Percentiles rank a stretch among this genome's conserved stretches.
Conservation (phyloP, 1,140 invertebrate species). For the Lepidotrigona ventralis region DNA sequence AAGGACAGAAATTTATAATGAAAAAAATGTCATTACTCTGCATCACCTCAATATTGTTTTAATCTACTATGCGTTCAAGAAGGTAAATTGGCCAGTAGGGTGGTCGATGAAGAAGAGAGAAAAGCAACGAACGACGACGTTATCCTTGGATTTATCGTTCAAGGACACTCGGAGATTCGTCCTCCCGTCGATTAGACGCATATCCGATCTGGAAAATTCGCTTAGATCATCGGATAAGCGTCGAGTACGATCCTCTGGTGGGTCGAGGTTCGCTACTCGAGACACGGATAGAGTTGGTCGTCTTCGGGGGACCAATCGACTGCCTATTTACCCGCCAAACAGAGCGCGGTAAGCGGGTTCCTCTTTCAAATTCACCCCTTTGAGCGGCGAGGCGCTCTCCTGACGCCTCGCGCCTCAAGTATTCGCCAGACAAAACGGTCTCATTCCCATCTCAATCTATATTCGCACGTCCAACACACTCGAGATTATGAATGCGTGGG, state of each 20-base stretch:
- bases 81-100: neutral
- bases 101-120: neutral
- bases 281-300: constrained; percentile 29
- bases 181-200: constrained; percentile 58
- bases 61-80: neutral
- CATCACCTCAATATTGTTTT: neutral
- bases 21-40: neutral
- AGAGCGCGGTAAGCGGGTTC: constrained; percentile 41
- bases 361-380: constrained; percentile 70
- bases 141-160: constrained; percentile 44
- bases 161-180: constrained; percentile 33
- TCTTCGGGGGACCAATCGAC: constrained; percentile 63
- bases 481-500: constrained; percentile 78
- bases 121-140: neutral
- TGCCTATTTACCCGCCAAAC: constrained; percentile 74
- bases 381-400: constrained; percentile 45
- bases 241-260: constrained; percentile 43
- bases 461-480: constrained; percentile 78
- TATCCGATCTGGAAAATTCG: constrained; percentile 67
- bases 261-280: constrained; percentile 43
- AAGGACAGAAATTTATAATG: constrained; percentile 43
- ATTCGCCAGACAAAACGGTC: constrained; percentile 73
- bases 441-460: constrained; percentile 79
- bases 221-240: constrained; percentile 73
- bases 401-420: constrained; percentile 68